These are phyloP conservation scores for Lycaena phlaeas DNA, from an alignment of 2,888 invertebrate genomes.

Conservation along the genomic window DNA sequence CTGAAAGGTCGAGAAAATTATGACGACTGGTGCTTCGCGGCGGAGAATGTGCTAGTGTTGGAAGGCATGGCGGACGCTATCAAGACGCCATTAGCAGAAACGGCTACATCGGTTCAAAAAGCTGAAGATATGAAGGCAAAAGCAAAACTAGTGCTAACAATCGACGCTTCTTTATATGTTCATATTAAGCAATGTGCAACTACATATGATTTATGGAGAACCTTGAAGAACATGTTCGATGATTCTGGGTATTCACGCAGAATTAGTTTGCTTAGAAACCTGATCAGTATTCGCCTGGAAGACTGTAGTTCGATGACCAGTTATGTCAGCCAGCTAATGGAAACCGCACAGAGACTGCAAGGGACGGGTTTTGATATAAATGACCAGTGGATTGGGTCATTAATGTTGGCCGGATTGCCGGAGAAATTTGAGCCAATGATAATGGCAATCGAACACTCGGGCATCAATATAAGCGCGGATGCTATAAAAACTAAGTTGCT, in stretches of 20 bases:
- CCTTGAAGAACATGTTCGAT: constrained; percentile 18
- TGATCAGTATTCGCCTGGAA: constrained; percentile 13
- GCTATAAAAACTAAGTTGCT: constrained; percentile 16
- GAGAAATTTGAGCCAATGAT: not conserved
- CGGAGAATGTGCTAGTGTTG: constrained; percentile 14
- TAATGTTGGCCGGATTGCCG: not conserved
- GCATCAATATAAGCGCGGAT: not conserved
- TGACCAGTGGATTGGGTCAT: not conserved
- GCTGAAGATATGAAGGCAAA: constrained; percentile 17
- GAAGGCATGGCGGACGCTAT: constrained; percentile 15
- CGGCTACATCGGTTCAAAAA: constrained; percentile 9
- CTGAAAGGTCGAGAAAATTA: not conserved
- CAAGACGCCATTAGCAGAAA: constrained; percentile 8
- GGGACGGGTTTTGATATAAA: constrained; percentile 1
- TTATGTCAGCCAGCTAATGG: not conserved
- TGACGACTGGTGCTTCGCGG: constrained; percentile 1
- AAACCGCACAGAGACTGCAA: not conserved
- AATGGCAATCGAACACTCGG: constrained; percentile 1
- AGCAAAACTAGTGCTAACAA: constrained; percentile 21
- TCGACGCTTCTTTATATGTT: constrained; percentile 19
- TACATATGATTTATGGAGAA: constrained; percentile 16
- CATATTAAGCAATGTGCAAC: constrained; percentile 17
- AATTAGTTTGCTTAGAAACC: constrained; percentile 13
- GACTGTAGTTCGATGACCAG: too few relatives aligned
- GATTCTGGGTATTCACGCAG: constrained; percentile 11